A percentile compares a stretch with the other conserved stretches of the same genome.
Conservation (phyloP, 2,888 invertebrate genomes). For the Salticus scenicus region DNA sequence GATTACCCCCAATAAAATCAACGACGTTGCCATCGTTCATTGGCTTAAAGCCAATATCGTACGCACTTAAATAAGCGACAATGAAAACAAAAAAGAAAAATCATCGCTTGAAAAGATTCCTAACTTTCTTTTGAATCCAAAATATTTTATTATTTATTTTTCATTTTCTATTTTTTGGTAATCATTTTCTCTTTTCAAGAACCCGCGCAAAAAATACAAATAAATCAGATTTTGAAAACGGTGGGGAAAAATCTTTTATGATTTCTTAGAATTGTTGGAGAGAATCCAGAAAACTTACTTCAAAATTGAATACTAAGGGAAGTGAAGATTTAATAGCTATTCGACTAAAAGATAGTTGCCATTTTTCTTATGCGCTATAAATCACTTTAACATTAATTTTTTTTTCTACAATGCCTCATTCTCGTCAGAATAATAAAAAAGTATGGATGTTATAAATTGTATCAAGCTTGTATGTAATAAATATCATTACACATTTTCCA, state of each 20-base stretch:
- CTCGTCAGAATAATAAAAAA: background rate
- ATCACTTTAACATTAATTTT: conserved; percentile 31
- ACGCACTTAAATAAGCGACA: background rate
- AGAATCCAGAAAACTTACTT: conserved; percentile 44
- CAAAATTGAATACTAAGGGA: conserved; percentile 52
- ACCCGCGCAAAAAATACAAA: conserved; percentile 20
- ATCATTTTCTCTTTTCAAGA: conserved; percentile 62
- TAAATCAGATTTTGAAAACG: conserved; percentile 58
- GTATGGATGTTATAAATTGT: background rate
- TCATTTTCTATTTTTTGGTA: conserved; percentile 27
- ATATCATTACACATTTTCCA: background rate
- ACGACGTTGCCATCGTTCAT: background rate
- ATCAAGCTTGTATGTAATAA: background rate
- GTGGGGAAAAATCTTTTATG: conserved; percentile 39
- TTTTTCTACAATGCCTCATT: background rate
- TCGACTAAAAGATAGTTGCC: conserved; percentile 34
- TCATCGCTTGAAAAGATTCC: conserved; percentile 20
- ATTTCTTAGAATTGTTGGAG: conserved; percentile 39
- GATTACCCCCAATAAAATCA: background rate
- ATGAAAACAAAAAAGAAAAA: background rate
- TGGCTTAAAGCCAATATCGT: conserved; percentile 5
- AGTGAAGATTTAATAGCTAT: conserved; percentile 59
- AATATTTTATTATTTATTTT: conserved; percentile 7
- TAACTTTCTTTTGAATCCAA: conserved; percentile 18
- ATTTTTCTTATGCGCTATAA: conserved; percentile 32